phyloP scores from a whole-genome alignment of 2,797 vertebrate species.

The Natrix natrix region DNA sequence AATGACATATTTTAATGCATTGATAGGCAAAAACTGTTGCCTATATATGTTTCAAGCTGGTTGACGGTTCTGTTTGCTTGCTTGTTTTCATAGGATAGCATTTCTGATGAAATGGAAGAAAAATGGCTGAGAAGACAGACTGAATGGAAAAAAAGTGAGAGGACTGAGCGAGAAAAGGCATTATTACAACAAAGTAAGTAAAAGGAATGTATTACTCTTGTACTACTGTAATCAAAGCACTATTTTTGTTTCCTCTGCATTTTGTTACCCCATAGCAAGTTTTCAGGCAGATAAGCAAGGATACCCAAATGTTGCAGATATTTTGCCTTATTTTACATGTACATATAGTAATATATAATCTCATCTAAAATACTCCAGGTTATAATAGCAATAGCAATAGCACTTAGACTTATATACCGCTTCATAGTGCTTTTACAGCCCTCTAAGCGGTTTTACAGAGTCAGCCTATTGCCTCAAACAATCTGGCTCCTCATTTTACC shows the following conservation, averaged over 20 bases:
- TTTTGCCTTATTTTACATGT: not conserved
- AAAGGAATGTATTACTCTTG: not conserved
- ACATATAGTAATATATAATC: not conserved
- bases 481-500: not conserved
- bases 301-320: not conserved
- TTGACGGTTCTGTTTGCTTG: not conserved
- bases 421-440: not conserved
- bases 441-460: not conserved
- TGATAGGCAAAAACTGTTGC: not conserved
- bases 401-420: not conserved
- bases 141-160: slow-evolving; percentile 62
- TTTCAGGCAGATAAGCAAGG: not conserved
- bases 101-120: slow-evolving; percentile 69
- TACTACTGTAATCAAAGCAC: not conserved
- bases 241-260: not conserved
- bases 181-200: slow-evolving; percentile 66
- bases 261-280: not conserved
- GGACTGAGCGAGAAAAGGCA: slow-evolving; percentile 57
- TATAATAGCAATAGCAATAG: not conserved
- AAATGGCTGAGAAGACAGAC: slow-evolving; percentile 61
- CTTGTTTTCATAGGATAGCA: slow-evolving; percentile 56
- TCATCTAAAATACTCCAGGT: not conserved
- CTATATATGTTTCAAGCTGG: not conserved
- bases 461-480: not conserved
- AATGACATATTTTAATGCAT: not conserved